Conservation (phyloP, 2,888 invertebrate genomes). For the Biston betularia region DNA sequence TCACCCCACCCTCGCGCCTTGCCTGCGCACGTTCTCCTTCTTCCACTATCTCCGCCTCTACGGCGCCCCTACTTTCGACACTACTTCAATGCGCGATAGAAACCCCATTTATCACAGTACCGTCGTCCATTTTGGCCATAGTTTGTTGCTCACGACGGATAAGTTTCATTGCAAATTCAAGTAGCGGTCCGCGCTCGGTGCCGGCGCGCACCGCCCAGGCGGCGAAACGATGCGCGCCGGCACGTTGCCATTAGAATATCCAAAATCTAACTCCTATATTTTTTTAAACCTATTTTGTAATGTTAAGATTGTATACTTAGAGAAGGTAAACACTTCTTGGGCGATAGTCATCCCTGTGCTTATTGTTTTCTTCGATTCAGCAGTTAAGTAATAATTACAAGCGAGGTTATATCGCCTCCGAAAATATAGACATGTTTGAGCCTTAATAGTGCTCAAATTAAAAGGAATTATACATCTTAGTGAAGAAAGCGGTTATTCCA, state of each 20-base stretch:
- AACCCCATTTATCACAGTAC: slow-evolving; percentile 48
- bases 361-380: slow-evolving; percentile 81
- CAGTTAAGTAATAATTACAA: slow-evolving; percentile 49
- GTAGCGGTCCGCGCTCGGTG: slow-evolving; percentile 57
- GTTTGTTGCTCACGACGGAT: slow-evolving; percentile 33
- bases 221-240: slow-evolving; percentile 44
- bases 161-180: slow-evolving; percentile 60
- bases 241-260: slow-evolving; percentile 72
- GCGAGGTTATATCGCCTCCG: slow-evolving; percentile 59
- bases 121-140: slow-evolving; percentile 49
- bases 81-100: slow-evolving; percentile 65
- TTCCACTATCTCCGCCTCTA: slow-evolving; percentile 77
- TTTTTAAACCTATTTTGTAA: slow-evolving; percentile 84
- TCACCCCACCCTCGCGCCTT: slow-evolving; percentile 54
- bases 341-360: slow-evolving; percentile 77
- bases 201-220: slow-evolving; percentile 42
- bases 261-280: slow-evolving; percentile 85
- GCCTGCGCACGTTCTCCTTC: slow-evolving; percentile 77
- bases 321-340: slow-evolving; percentile 67
- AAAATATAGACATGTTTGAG: slow-evolving; percentile 58
- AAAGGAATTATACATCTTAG: slow-evolving; percentile 13
- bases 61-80: slow-evolving; percentile 67
- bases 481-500: slow-evolving; percentile 36
- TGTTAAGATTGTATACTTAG: slow-evolving; percentile 81
- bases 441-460: slow-evolving; percentile 21